These are phyloP conservation scores for Centropus unirufus DNA, from an alignment of 2,113 vertebrate genomes.

Conservation along the genomic window DNA sequence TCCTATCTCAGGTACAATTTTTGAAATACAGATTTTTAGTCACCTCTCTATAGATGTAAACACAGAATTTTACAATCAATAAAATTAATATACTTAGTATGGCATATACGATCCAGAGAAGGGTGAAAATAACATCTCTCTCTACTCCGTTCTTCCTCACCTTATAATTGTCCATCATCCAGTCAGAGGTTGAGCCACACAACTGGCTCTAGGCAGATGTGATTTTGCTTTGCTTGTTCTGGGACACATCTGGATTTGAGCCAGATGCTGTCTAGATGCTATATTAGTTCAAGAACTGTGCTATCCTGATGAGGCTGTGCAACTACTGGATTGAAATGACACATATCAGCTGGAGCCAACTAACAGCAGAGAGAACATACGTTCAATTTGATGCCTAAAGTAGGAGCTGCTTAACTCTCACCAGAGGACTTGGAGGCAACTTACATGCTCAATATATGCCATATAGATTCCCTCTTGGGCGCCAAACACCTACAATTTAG, in stretches of 20 bases:
- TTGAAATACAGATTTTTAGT: background rate
- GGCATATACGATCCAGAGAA: background rate
- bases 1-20: background rate
- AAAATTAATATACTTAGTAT: background rate
- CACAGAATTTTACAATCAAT: background rate
- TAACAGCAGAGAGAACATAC: rapidly evolving
- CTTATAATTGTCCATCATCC: background rate
- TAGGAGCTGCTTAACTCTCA: background rate
- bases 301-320: background rate
- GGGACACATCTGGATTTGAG: background rate
- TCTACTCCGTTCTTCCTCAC: background rate
- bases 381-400: background rate
- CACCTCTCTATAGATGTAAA: background rate
- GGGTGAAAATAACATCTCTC: background rate
- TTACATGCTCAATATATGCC: background rate
- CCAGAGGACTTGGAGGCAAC: background rate
- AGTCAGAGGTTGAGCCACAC: background rate
- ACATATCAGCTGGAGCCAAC: rapidly evolving
- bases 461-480: background rate
- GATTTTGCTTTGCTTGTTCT: background rate
- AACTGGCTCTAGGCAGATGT: background rate
- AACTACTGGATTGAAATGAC: background rate
- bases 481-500: background rate
- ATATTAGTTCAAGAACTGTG: background rate
- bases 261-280: background rate